These are phyloP conservation scores for Pachyramphus minor DNA, from an alignment of 2,113 vertebrate genomes.

Conservation along the genomic window DNA sequence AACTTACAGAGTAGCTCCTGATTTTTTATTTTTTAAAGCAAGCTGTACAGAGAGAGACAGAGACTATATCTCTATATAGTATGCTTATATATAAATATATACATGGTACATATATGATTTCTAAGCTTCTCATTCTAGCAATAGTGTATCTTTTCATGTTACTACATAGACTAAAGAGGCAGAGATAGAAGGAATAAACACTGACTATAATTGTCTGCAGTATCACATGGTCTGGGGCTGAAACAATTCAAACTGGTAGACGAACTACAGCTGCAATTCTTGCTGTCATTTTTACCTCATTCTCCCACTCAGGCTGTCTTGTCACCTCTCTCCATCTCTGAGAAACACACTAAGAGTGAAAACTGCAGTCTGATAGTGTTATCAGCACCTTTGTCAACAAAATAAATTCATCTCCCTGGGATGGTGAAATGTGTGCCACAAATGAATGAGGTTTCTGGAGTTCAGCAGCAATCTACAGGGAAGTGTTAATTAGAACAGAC, in stretches of 20 bases:
- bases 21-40: background rate
- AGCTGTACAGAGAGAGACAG: background rate
- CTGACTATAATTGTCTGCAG: background rate
- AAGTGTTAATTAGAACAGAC: conserved; percentile 56
- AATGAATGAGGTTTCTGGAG: conserved; percentile 47
- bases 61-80: background rate
- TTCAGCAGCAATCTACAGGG: conserved; percentile 31
- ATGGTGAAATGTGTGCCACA: conserved; percentile 35
- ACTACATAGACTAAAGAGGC: background rate
- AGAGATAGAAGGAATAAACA: background rate
- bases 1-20: background rate
- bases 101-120: background rate
- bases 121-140: background rate
- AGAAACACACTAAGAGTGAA: background rate
- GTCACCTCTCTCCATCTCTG: background rate
- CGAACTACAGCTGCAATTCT: background rate
- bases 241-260: background rate
- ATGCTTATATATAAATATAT: background rate
- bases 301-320: background rate
- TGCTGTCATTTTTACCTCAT: background rate
- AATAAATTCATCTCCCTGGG: conserved; percentile 17
- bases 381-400: conserved; percentile 26
- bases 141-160: background rate
- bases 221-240: background rate
- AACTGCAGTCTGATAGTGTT: background rate